A percentile compares a stretch with the other conserved stretches of the same genome.
Conservation (phyloP, 2,113 vertebrate species). For the Turnix velox region DNA sequence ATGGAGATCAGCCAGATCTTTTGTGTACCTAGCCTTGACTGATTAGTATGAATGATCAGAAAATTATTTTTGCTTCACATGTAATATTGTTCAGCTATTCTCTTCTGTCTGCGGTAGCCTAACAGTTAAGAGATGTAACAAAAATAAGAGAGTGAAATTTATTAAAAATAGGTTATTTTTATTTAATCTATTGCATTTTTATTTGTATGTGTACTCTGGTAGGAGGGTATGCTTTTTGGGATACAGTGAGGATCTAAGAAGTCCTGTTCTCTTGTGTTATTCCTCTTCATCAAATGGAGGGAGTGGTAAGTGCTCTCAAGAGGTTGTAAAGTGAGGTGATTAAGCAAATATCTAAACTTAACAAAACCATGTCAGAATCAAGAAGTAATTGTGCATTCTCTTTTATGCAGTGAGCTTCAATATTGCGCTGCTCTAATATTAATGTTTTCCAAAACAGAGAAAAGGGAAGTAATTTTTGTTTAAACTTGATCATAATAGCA, state of each 20-base stretch:
- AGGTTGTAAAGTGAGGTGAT: background rate
- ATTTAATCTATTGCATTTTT: background rate
- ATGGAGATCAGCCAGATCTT: background rate
- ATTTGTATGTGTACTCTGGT: background rate
- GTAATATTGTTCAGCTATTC: background rate
- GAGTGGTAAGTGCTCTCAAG: background rate
- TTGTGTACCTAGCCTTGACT: background rate
- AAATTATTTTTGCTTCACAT: background rate
- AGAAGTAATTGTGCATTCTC: background rate
- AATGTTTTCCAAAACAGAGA: background rate
- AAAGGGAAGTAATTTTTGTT: background rate
- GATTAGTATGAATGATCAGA: background rate
- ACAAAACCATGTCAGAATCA: background rate
- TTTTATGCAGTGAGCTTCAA: background rate
- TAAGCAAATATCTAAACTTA: background rate
- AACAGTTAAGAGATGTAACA: background rate
- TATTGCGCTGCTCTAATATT: background rate
- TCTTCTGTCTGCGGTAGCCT: background rate
- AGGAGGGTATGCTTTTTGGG: background rate
- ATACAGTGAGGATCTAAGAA: background rate
- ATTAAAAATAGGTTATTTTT: background rate
- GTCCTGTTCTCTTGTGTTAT: background rate
- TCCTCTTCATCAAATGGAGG: background rate
- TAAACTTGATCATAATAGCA: background rate
- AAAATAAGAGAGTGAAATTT: background rate